A percentile compares a stretch with the other conserved stretches of the same genome.
These are phyloP conservation scores for Rhea americana DNA, from an alignment of 2,113 vertebrate genomes.

Conservation along the genomic window DNA sequence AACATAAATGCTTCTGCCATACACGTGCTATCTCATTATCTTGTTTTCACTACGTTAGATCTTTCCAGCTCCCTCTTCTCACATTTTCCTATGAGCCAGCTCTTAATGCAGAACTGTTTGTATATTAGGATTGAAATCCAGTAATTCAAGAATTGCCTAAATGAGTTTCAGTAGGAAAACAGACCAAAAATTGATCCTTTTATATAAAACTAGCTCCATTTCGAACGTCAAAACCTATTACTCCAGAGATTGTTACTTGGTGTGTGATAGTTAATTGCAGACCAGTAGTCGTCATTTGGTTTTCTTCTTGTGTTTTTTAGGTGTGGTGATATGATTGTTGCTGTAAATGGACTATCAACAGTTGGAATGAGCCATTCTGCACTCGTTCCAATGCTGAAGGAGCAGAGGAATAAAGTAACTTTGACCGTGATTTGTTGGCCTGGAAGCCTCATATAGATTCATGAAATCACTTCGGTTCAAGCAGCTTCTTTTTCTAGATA, in stretches of 20 bases:
- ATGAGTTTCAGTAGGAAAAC: background rate
- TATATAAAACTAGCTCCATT: background rate
- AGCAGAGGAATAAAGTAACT: conserved; percentile 94
- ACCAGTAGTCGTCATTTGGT: background rate
- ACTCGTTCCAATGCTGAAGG: conserved; percentile 96
- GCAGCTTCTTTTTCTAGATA: conserved; percentile 28
- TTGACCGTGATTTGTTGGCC: conserved; percentile 98
- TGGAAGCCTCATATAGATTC: conserved; percentile 87
- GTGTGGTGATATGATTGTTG: conserved; percentile 98
- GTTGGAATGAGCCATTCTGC: conserved; percentile 98
- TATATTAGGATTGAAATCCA: background rate
- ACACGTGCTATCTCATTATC: background rate
- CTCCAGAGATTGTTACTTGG: background rate
- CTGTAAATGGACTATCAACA: conserved; percentile 92
- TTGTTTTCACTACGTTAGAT: background rate
- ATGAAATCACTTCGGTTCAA: background rate
- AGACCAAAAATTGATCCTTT: background rate
- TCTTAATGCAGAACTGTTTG: background rate
- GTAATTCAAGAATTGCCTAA: background rate
- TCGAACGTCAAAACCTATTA: background rate
- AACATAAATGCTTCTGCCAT: conserved; percentile 2
- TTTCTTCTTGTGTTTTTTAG: conserved; percentile 68
- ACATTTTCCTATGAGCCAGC: background rate
- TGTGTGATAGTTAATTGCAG: background rate
- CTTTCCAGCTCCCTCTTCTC: background rate